Base-by-base conservation (phyloP, 2,888 invertebrate genomes). In the Mythimna albipuncta region DNA sequence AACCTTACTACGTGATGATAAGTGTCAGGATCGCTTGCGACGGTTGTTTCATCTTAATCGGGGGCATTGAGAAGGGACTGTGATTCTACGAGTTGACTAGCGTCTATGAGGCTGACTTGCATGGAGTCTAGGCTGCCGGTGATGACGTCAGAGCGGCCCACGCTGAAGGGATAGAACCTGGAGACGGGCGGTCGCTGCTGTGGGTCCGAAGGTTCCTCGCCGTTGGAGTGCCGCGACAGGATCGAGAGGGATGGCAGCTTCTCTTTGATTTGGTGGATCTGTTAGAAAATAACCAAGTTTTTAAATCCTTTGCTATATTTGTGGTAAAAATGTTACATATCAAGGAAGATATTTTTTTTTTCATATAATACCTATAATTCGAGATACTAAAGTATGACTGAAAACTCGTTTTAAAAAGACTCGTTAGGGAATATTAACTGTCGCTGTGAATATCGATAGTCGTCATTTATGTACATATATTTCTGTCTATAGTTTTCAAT, bases 11-110 rank as follows among this genome's bases (percentile, higher is more conserved):
- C 50, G n/a, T 71, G 4, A 54, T 61, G 52, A 79, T 77, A 86
- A 77, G 64, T 72, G 62, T 78, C 69, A 76, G 32, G 63, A 73
- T 85, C 41, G 77, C 77, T 79, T 79, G 79, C 75, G 72, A 70
- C 50, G 26, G 10, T 64, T 19, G 2, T 58, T 35, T 64, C 50
- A 58, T 38, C 21, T 96, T 97, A 97, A 89, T 98, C 98, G 16
- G 97, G 97, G 62, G 97, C 97, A 85, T 97, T 98, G 63, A 98
- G 94, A 68, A 98, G 93, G 32, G 97, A 98, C 89, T 97, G 97
- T 6, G 98, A 97, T 91, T 98, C 98, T 73, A 97, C 92, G 67
- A 97, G 95, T 82, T 97, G 97, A 69, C 97, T 97, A 50, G 97
- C 96, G 87, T 97, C 97, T 61, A 97, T 95, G 80, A 97, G 96